Evolutionary conservation across 2,888 invertebrate genomes (phyloP), one percentile per base, ranked within the genome.

Genomic region (Oscheius sp.): DNA sequence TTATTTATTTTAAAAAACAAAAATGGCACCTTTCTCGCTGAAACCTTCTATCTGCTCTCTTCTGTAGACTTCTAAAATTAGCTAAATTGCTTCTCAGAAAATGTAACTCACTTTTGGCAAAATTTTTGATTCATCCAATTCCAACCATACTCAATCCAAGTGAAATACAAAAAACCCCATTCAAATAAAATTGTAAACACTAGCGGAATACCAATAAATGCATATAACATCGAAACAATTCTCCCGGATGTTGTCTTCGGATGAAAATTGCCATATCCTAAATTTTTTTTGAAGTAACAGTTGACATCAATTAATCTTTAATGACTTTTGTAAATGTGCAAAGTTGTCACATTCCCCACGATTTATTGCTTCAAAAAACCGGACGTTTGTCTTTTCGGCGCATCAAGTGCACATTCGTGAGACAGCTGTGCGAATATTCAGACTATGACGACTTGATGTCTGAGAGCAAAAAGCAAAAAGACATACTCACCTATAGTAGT

Each of bases 101-200:
- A 55, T 5, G 6, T 12, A 46, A 65, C 74, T 53, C 8, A 76
- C 80, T 71, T 78, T 53, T 78, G 78, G 65, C 80, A 80, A 37
- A 80, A 77, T 25, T 73, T 66, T 39, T 80, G 75, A 45, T 75
- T 78, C 48, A 80, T 65, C 58, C 78, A 73, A 65, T 75, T 78
- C 80, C 80, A 80, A 20, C 66, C 76, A 34, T 78, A 80, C 64
- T 80, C 79, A 15, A 81, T 81, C 72, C 78, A 78, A 1, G 78
- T 77, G 68, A 81, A 81, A 53, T 79, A 81, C 53, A 81, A 63
- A 69, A 78, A 78, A 65, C 81, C 81, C 79, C 79, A 80, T 15
- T 81, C 81, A 27, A 80, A 71, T 2, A 81, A 73, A 63, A 81
- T 81, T 33, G 75, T 78, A 55, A 78, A 76, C 8, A 81, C 78